phyloP scores from a whole-genome alignment of 1,140 invertebrate genomes.

The Achroia grisella region DNA sequence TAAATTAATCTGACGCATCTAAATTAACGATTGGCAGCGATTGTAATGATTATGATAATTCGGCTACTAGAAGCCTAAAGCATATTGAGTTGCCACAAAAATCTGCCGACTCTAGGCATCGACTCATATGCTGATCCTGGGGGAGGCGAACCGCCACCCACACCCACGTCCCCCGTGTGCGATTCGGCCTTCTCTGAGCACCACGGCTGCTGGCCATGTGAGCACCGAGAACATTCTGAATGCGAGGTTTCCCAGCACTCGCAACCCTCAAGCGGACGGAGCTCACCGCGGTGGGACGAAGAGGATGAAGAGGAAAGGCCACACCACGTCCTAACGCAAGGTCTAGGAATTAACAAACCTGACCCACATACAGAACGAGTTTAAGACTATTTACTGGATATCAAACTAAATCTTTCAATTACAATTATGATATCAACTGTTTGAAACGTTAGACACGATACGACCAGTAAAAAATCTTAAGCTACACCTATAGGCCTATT shows the following conservation, averaged over 20 bases:
- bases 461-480: slow-evolving; percentile 10
- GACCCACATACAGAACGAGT: slow-evolving; percentile 35
- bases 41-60: too few relatives aligned
- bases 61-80: too few relatives aligned
- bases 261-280: slow-evolving; percentile 65
- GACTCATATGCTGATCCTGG: slow-evolving; percentile 62
- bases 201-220: slow-evolving; percentile 72
- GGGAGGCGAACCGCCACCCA: slow-evolving; percentile 58
- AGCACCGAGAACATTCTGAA: slow-evolving; percentile 52
- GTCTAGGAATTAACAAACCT: slow-evolving; percentile 37
- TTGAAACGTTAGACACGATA: background rate
- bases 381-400: slow-evolving; percentile 34
- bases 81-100: slow-evolving; percentile 1
- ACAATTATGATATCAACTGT: slow-evolving; percentile 53
- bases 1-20: too few relatives aligned
- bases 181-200: slow-evolving; percentile 73
- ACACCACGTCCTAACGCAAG: slow-evolving; percentile 58
- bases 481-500: too few relatives aligned
- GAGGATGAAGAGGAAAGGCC: slow-evolving; percentile 52
- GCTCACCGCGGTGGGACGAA: slow-evolving; percentile 75
- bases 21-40: too few relatives aligned
- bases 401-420: background rate
- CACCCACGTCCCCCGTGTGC: slow-evolving; percentile 60
- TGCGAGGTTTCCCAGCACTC: slow-evolving; percentile 39
- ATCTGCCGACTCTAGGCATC: slow-evolving; percentile 53